These are phyloP conservation scores for Potamilus streckersoni DNA, from an alignment of 1,140 invertebrate species.

Conservation along the genomic window DNA sequence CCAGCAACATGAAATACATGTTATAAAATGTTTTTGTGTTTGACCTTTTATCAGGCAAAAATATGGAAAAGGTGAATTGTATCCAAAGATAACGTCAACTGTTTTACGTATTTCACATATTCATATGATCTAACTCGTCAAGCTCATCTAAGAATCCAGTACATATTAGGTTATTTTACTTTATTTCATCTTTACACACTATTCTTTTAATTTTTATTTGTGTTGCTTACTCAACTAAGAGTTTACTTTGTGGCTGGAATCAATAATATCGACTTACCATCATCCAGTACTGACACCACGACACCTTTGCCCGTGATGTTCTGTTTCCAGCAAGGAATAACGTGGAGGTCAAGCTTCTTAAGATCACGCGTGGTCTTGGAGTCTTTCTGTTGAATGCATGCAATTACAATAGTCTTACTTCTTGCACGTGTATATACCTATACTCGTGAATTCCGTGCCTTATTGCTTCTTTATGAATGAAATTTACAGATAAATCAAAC, in stretches of 20 bases:
- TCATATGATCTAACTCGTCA: no score
- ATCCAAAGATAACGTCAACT: no score
- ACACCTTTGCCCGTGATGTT: conserved; percentile 95
- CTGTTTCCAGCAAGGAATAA: conserved; percentile 91
- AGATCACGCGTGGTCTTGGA: conserved; percentile 20
- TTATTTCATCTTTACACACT: no score
- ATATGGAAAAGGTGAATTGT: no score
- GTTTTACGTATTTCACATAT: no score
- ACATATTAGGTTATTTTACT: no score
- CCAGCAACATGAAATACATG: no score
- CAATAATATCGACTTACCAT: conserved; percentile 71
- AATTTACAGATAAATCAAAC: no score
- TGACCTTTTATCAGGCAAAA: no score
- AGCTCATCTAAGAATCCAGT: no score
- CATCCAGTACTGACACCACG: conserved; percentile 94
- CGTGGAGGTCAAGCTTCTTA: conserved; percentile 93
- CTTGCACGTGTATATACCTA: not conserved
- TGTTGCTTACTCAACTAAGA: not conserved
- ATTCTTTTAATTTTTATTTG: not conserved
- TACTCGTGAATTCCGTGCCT: not conserved
- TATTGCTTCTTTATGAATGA: not conserved
- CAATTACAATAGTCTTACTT: no score
- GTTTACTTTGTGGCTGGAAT: not conserved
- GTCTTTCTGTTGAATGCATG: conserved; percentile 35
- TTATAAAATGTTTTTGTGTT: no score